These are phyloP conservation scores for Endomychus coccineus DNA, from an alignment of 2,888 invertebrate genomes.

Conservation along the genomic window DNA sequence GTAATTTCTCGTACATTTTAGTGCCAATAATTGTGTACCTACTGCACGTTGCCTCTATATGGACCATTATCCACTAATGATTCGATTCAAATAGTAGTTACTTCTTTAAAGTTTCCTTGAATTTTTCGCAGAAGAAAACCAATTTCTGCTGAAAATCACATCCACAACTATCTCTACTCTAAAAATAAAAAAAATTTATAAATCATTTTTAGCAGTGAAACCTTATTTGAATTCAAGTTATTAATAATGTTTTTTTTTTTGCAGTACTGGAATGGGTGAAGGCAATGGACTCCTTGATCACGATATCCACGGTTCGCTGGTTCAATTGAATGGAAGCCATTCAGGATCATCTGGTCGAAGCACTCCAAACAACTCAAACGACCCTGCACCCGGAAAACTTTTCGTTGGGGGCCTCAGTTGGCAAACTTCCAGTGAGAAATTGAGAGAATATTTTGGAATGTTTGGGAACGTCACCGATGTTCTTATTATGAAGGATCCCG, in stretches of 20 bases:
- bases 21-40: too few species aligned
- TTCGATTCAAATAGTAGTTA: too few species aligned
- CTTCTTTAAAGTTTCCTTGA: too few species aligned
- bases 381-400: slow-evolving; percentile 76
- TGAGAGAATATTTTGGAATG: slow-evolving; percentile 88
- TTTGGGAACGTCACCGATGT: slow-evolving; percentile 88
- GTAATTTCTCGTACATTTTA: too few species aligned
- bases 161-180: too few species aligned
- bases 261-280: slow-evolving; percentile 48
- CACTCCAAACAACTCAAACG: slow-evolving; percentile 58
- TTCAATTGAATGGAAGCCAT: slow-evolving; percentile 46
- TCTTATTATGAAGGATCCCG: slow-evolving; percentile 89
- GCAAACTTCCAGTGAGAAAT: slow-evolving; percentile 88
- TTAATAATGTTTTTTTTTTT: slow-evolving; percentile 22
- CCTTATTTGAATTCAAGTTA: too few species aligned
- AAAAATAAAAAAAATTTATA: too few species aligned
- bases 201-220: too few species aligned
- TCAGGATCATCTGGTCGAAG: slow-evolving; percentile 66
- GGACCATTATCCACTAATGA: too few species aligned
- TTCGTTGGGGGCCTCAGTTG: slow-evolving; percentile 89
- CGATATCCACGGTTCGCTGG: slow-evolving; percentile 44
- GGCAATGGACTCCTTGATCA: slow-evolving; percentile 48
- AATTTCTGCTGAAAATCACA: too few species aligned
- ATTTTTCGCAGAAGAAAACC: too few species aligned
- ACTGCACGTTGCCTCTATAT: too few species aligned